Base-by-base conservation (phyloP, 2,113 vertebrate species). In the Catharus minimus region DNA sequence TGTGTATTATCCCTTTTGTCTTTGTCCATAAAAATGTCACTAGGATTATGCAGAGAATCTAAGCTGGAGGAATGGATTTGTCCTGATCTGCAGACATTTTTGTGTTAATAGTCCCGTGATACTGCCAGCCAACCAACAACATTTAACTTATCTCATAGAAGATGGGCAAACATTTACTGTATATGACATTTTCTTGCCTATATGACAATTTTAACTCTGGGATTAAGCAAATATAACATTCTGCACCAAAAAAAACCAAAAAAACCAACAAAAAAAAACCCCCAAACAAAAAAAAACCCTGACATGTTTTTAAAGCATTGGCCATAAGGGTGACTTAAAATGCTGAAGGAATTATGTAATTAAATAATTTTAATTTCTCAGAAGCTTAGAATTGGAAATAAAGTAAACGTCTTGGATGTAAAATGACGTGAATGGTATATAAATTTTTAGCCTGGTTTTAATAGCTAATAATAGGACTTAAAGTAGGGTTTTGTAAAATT, bases 391-490 rank as follows among this genome's bases (percentile, higher is more conserved):
- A 53, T 8, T 64, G 3, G 10, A 60, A 57, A 71, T 71, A 75
- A 78, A 67, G 13, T 19, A 86, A 86, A 75, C 4, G 41, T 49
- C 38, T 61, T 68, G 44, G 15, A 38, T 92, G 84, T 32, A 75
- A 72, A 86, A 74, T 78, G 2, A 49, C n/a, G 52, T 16, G 22
- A 10, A 64, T 57, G 5, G 67, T 14, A 10, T 33, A 49, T 46
- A 74, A 84, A 75, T 65, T 68, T 82, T 78, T 89, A 78, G 13
- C 22, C 44, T 72, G 53, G 22, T 50, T 90, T 89, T 89, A 86
- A 41, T 53, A 81, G 52, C 39, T 95, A 90, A 92, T 80, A 94
- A 71, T 86, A 78, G 49, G 64, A 60, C 17, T 56, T 86, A 81
- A 92, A 93, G 49, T 46, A 81, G 69, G 73, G 74, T 73, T 86